Evolutionary conservation across 2,797 vertebrate genomes (phyloP).

Genomic region (Poeciliopsis presidionis): DNA sequence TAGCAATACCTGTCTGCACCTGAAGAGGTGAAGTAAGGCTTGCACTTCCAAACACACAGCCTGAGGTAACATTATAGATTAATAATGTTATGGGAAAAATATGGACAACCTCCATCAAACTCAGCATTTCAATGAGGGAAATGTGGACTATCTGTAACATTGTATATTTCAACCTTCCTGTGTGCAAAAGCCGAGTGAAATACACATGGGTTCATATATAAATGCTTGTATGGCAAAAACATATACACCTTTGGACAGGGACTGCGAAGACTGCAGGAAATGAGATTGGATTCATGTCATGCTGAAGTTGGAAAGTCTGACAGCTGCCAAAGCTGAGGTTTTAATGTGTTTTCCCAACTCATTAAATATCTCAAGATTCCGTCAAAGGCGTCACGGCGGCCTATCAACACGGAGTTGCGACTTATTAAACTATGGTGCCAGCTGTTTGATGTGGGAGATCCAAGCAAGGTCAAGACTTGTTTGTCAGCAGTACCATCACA

Average conservation of each 20-base stretch:
- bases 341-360: conserved; percentile 17
- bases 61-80: conserved; percentile 80
- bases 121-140: conserved; percentile 70
- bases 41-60: conserved; percentile 73
- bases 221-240: conserved; percentile 6
- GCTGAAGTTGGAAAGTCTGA: conserved; percentile 21
- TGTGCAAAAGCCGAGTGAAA: conserved; percentile 18
- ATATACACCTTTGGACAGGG: conserved; percentile 11
- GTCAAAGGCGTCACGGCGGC: conserved; percentile 4
- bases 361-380: conserved; percentile 22
- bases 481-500: conserved; percentile 1
- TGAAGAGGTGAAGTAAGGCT: conserved; percentile 68
- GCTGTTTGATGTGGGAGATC: conserved; percentile 2
- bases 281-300: conserved; percentile 7
- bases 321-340: conserved; percentile 24
- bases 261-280: neutral
- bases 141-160: conserved; percentile 59
- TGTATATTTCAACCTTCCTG: conserved; percentile 46
- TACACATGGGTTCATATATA: conserved; percentile 31
- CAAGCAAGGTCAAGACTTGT: conserved; percentile 11
- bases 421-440: conserved; percentile 6
- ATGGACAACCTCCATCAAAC: conserved; percentile 61
- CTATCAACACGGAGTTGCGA: conserved; percentile 9
- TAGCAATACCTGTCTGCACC: conserved; percentile 66
- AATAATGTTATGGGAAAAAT: conserved; percentile 76